Evolutionary conservation across 1,140 invertebrate genomes (phyloP).

Genomic region (Periplaneta americana): DNA sequence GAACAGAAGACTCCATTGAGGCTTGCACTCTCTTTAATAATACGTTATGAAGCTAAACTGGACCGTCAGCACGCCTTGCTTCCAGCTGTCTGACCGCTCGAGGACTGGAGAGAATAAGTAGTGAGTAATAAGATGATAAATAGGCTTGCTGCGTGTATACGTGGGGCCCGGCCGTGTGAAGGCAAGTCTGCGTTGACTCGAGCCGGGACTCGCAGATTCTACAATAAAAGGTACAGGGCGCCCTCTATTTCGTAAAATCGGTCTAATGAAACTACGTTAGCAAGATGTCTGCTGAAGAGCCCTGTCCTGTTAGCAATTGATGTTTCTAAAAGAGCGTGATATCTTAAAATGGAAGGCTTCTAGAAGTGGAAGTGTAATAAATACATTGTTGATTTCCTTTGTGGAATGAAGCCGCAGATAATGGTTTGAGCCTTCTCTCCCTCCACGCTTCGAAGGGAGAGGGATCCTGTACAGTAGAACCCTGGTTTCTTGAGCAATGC

Average conservation of each 20-base stretch:
- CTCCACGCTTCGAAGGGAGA: not conserved
- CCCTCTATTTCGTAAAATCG: not conserved
- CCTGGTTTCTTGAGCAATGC: not conserved
- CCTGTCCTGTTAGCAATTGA: not conserved
- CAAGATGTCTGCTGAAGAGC: not conserved
- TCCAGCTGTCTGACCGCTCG: not conserved
- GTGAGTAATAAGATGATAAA: not conserved
- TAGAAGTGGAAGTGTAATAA: constrained; percentile 14
- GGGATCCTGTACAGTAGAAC: not conserved
- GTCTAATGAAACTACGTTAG: not conserved
- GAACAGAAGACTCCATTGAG: no score
- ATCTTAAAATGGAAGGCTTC: constrained; percentile 13
- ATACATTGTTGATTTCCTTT: not conserved
- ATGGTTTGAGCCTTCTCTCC: not conserved
- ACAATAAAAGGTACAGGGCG: not conserved
- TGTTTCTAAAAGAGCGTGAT: constrained; percentile 9
- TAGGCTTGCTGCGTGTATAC: no score
- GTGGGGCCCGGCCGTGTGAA: no score
- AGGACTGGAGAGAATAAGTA: constrained; percentile 3
- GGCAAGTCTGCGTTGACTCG: not conserved
- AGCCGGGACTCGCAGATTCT: not conserved
- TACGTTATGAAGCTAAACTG: constrained; percentile 1
- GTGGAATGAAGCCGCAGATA: not conserved
- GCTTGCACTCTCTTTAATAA: no score
- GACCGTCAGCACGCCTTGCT: not conserved